Evolutionary conservation across 2,113 vertebrate genomes (phyloP).

Genomic region (Atherinomorus stipes): DNA sequence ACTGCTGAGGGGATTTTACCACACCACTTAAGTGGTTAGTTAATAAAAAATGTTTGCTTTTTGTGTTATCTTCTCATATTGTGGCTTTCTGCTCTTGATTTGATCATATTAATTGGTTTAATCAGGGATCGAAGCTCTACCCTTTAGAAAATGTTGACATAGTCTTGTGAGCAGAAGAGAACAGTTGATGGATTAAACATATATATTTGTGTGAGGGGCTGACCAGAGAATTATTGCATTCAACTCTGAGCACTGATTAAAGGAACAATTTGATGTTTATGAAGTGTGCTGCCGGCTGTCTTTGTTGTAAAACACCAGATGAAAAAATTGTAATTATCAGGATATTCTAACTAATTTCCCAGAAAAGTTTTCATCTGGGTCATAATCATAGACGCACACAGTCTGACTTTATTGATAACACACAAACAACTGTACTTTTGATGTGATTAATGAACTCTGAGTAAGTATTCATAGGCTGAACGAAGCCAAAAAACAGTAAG

Average conservation of each 20-base stretch:
- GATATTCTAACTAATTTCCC: not conserved
- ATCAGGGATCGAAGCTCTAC: constrained; percentile 48
- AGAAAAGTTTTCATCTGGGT: not conserved
- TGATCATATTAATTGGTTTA: constrained; percentile 62
- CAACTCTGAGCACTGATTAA: constrained; percentile 42
- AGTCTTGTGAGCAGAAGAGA: constrained; percentile 24
- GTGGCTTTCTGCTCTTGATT: constrained; percentile 62
- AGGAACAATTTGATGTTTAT: constrained; percentile 14
- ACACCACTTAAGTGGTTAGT: constrained; percentile 66
- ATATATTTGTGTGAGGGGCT: constrained; percentile 3
- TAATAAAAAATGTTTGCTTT: constrained; percentile 75
- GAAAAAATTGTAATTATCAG: not conserved
- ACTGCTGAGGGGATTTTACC: constrained; percentile 50
- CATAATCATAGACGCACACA: not conserved
- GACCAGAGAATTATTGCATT: constrained; percentile 24
- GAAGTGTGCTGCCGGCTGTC: not conserved
- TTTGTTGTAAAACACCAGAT: not conserved
- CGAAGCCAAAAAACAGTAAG: not conserved
- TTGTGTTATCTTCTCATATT: constrained; percentile 70
- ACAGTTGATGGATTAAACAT: constrained; percentile 2
- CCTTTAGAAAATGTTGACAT: constrained; percentile 40
- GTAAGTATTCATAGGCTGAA: not conserved
- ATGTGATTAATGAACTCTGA: not conserved
- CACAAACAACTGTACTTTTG: no score
- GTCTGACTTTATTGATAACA: no score